These are phyloP conservation scores for Myotis davidii DNA, from an alignment of 2,113 vertebrate genomes.

Conservation along the genomic window DNA sequence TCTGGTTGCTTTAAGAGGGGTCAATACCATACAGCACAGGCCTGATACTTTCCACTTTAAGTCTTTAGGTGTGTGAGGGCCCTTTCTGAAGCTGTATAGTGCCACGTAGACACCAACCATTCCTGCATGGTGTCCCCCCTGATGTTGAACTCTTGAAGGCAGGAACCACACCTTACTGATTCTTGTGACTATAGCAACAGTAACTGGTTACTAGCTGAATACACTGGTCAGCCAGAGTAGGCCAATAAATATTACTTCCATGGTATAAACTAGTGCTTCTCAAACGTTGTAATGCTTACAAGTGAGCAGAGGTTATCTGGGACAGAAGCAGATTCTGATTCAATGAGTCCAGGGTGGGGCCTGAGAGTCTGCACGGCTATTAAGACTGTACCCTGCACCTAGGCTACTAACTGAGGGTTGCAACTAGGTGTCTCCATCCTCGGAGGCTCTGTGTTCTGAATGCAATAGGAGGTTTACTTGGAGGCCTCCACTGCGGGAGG, in stretches of 20 bases:
- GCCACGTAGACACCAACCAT: background rate
- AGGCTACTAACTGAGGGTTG: background rate
- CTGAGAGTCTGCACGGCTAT: background rate
- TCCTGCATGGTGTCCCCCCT: background rate
- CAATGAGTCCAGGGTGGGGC: background rate
- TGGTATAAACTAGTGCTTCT: background rate
- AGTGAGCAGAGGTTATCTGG: background rate
- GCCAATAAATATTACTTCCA: background rate
- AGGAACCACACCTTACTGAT: background rate
- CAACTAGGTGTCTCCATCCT: background rate
- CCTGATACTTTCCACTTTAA: background rate
- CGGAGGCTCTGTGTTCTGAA: background rate
- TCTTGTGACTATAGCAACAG: background rate
- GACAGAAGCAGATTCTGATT: background rate
- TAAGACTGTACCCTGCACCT: background rate
- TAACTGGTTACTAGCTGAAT: background rate
- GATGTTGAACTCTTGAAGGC: background rate
- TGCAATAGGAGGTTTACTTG: background rate
- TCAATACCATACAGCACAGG: background rate
- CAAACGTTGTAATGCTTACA: background rate
- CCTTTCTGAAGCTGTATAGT: background rate
- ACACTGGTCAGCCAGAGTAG: background rate
- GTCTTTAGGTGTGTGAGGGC: background rate
- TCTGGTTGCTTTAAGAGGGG: background rate
- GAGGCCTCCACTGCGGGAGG: background rate